Percentiles rank a stretch among this genome's conserved stretches.
Conservation (phyloP, 2,888 invertebrate genomes). For the Zygaena filipendulae region DNA sequence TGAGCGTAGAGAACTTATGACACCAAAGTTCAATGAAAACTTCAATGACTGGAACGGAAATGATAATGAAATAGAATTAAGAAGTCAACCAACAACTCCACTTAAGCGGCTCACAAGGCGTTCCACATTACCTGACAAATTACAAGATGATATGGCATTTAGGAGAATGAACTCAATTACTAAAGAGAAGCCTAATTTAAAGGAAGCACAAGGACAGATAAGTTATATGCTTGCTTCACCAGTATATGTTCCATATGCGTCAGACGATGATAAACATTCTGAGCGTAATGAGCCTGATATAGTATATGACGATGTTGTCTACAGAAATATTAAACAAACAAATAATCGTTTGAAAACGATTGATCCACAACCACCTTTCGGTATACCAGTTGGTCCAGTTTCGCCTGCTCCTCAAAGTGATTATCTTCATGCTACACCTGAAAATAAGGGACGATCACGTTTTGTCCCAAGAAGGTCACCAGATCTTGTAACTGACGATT, state of each 20-base stretch:
- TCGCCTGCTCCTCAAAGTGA: constrained; percentile 83
- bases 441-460: constrained; percentile 67
- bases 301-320: constrained; percentile 85
- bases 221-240: constrained; percentile 80
- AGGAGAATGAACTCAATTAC: constrained; percentile 72
- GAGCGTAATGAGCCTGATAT: constrained; percentile 83
- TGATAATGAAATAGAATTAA: constrained; percentile 49
- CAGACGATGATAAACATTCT: constrained; percentile 60
- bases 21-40: constrained; percentile 54
- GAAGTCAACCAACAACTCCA: constrained; percentile 59
- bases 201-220: constrained; percentile 54
- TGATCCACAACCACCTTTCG: constrained; percentile 91
- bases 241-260: constrained; percentile 64
- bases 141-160: constrained; percentile 85
- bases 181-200: constrained; percentile 55
- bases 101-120: constrained; percentile 44
- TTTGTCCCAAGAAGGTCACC: constrained; percentile 78
- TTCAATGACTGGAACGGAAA: constrained; percentile 65
- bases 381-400: constrained; percentile 88
- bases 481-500: constrained; percentile 86
- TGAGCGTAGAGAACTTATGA: constrained; percentile 76
- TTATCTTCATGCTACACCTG: constrained; percentile 83
- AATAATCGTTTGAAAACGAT: constrained; percentile 77
- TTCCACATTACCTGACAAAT: constrained; percentile 71
- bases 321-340: constrained; percentile 81